Base-by-base conservation (phyloP, 2,888 invertebrate species). In the Choristoneura rosaceana region DNA sequence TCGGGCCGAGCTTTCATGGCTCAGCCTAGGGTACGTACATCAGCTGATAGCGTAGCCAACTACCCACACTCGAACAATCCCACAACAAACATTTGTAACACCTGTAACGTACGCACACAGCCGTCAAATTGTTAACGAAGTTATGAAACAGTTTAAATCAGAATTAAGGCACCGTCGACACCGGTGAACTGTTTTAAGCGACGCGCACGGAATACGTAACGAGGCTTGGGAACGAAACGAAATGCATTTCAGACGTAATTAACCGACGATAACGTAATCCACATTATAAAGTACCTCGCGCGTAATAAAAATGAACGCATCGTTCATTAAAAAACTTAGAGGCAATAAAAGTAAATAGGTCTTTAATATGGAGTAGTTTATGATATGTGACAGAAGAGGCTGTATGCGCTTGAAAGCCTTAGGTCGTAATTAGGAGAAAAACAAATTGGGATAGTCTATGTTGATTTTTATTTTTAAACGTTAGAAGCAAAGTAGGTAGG, bases 1-100 rank as follows among this genome's bases (percentile, higher is more conserved):
- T 96, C 96, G 95, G 96, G 96, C 95, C 96, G 96, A 95, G 96
- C 96, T 95, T 96, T 95, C 96, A 97, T 97, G 97, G 97, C 97
- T 96, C 97, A 97, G 96, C 97, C 97, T 96, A 96, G 97, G 97
- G 97, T 97, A 96, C 95, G 96, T 95, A 92, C 77, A 78, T 75
- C 81, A 75, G 77, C 75, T 76, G 74, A 76, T 74, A 63, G 76
- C 76, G 78, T 52, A 52, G 76, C 83, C 81, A 80, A 79, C 52
- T 77, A 52, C 52, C 75, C 79, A 81, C 81, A 79, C 66, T 69
- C 76, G 81, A 85, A 83, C 81, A 81, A 81, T 75, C 78, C 76
- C 79, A 80, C 74, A 80, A 80, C 79, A 78, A 69, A 55, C 55
- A 43, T 12, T 58, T 14, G 58, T 63, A 45, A 63, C 58, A 70